Evolutionary conservation across 2,888 invertebrate genomes (phyloP), one percentile per base, ranked within the genome.

Genomic region (Euphydryas editha): DNA sequence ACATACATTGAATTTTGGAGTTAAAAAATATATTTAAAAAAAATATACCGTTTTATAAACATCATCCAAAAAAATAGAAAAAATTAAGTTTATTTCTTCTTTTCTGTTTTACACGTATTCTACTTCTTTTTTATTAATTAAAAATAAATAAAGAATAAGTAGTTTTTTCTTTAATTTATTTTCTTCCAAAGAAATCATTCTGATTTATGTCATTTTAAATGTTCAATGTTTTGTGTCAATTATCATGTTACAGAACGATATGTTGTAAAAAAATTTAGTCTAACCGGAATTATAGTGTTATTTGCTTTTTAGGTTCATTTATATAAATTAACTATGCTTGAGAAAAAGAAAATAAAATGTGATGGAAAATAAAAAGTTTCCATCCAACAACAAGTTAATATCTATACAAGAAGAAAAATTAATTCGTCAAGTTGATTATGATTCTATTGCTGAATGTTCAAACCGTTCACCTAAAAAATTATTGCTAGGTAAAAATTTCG

Each of bases 301-400:
- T 17, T 62, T 39, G 24, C n/a, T 1, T 20, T 51, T 58, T 51
- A 59, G 36, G 20, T 36, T 37, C 37, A 51, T 17, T 20, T 42
- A 42, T 46, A 55, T 60, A 42, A 63, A 54, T 42, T 61, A 90
- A 87, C 79, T 90, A 90, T 92, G 89, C 84, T 85, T 77, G 83
- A 82, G 72, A 87, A 81, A 81, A 88, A 81, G 77, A 88, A 83
- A 89, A 84, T 87, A 86, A 85, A 84, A 88, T 90, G 92, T 91
- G 82, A 92, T 92, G 92, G 92, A 91, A 90, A 86, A 86, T 90
- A 90, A 89, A 81, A 82, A 85, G 81, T 78, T 79, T 79, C 83
- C 86, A 83, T 88, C 87, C 69, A 86, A 87, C 78, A 88, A 85
- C 76, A 87, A 87, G 77, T 80, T 85, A 78, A 77, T 85, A 79